Conservation (phyloP, 2,113 vertebrate genomes). For the Lipophrys pholis region DNA sequence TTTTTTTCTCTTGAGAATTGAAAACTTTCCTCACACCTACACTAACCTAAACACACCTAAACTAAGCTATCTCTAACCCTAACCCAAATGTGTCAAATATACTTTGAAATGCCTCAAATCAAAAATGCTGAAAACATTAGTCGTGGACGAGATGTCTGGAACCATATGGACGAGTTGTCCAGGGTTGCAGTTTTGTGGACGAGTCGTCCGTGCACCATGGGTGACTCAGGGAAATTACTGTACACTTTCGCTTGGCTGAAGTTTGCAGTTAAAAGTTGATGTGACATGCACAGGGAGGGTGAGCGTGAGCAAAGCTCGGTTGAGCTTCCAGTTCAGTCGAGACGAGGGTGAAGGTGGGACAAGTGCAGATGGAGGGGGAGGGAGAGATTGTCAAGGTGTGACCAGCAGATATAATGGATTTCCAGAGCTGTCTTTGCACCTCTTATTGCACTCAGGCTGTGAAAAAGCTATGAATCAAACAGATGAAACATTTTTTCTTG, state of each 20-base stretch:
- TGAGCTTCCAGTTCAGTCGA: conserved; percentile 41
- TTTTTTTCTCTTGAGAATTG: no score
- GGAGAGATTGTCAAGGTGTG: conserved; percentile 24
- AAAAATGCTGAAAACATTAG: no score
- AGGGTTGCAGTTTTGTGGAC: no score
- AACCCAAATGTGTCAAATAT: no score
- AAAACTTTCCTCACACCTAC: no score
- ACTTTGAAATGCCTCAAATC: no score
- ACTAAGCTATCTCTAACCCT: no score
- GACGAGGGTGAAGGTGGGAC: conserved; percentile 30
- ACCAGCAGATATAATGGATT: conserved; percentile 63
- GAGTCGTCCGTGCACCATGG: conserved; percentile 5
- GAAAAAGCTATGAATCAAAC: conserved; percentile 40
- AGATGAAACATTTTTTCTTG: conserved; percentile 31
- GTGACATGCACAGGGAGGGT: conserved; percentile 56
- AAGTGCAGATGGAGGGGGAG: neutral
- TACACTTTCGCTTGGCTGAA: conserved; percentile 61
- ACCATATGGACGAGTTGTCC: no score
- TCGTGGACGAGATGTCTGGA: no score
- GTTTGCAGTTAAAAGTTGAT: conserved; percentile 65
- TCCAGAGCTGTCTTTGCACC: conserved; percentile 32
- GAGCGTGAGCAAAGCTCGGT: conserved; percentile 26
- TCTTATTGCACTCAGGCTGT: conserved; percentile 14
- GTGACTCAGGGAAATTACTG: conserved; percentile 69
- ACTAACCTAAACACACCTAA: no score